Percentiles rank a stretch among this genome's conserved stretches.
Conservation (phyloP, 2,888 invertebrate species). For the Folsomia manolachei region DNA sequence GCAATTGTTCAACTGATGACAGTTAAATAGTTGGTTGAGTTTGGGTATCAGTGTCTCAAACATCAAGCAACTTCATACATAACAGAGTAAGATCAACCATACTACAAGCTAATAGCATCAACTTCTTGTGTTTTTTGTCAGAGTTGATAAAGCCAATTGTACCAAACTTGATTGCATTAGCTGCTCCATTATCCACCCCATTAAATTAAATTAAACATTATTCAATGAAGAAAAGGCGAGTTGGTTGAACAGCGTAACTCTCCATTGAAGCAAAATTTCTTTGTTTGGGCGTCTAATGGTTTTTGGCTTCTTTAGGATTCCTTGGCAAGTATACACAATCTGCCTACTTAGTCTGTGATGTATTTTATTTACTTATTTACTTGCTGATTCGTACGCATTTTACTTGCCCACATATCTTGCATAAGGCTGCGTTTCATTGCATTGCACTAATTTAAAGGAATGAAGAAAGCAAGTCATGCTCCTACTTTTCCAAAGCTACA, state of each 20-base stretch:
- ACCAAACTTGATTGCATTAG: not conserved
- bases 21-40: too few relatives aligned
- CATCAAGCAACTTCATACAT: too few relatives aligned
- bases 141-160: constrained; percentile 1
- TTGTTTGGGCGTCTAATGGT: not conserved
- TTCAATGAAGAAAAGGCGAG: not conserved
- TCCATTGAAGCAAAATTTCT: not conserved
- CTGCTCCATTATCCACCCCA: not conserved
- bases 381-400: too few relatives aligned
- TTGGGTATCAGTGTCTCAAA: too few relatives aligned
- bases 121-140: not conserved
- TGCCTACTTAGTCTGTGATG: not conserved
- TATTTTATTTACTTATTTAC: constrained; percentile 18
- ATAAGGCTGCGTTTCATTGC: too few relatives aligned
- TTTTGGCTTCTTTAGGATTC: not conserved
- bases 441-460: constrained; percentile 6
- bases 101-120: too few relatives aligned
- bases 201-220: constrained; percentile 10
- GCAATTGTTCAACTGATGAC: constrained; percentile 12
- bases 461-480: constrained; percentile 15
- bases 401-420: too few relatives aligned
- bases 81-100: not conserved
- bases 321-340: not conserved
- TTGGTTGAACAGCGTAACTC: too few relatives aligned
- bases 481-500: too few relatives aligned